phyloP scores from a whole-genome alignment of 1,140 invertebrate genomes.

The Drosophila sproati region DNA sequence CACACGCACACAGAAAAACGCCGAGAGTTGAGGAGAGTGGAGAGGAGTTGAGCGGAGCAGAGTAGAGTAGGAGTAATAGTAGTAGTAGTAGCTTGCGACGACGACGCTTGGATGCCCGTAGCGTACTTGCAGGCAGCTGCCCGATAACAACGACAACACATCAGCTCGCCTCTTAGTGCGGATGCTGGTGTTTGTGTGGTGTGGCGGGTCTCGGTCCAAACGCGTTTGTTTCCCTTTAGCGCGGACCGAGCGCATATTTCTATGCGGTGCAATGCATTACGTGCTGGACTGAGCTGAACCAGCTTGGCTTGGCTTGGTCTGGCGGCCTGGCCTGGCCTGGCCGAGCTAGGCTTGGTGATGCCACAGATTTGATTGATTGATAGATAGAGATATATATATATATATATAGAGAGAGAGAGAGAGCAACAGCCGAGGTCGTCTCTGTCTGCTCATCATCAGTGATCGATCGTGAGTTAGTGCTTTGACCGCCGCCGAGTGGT shows the following conservation, averaged over 20 bases:
- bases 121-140: slow-evolving; percentile 78
- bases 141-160: slow-evolving; percentile 80
- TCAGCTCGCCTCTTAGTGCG: slow-evolving; percentile 69
- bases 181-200: slow-evolving; percentile 76
- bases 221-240: slow-evolving; percentile 81
- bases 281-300: slow-evolving; percentile 43
- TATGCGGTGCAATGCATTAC: slow-evolving; percentile 80
- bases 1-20: slow-evolving; percentile 26
- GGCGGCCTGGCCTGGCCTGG: slow-evolving; percentile 12
- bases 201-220: slow-evolving; percentile 81
- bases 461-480: neutral
- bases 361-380: neutral
- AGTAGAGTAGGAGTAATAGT: slow-evolving; percentile 18
- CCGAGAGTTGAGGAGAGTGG: slow-evolving; percentile 28
- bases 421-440: neutral
- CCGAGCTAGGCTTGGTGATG: slow-evolving; percentile 2
- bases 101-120: slow-evolving; percentile 58
- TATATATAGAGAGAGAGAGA: too few species aligned
- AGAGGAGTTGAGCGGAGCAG: neutral
- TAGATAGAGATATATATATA: neutral
- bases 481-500: neutral
- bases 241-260: slow-evolving; percentile 80
- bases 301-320: slow-evolving; percentile 18
- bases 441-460: neutral
- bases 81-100: slow-evolving; percentile 29